Conservation (phyloP, 64 coral and sea anemone genomes). For the Stylophora pistillata region DNA sequence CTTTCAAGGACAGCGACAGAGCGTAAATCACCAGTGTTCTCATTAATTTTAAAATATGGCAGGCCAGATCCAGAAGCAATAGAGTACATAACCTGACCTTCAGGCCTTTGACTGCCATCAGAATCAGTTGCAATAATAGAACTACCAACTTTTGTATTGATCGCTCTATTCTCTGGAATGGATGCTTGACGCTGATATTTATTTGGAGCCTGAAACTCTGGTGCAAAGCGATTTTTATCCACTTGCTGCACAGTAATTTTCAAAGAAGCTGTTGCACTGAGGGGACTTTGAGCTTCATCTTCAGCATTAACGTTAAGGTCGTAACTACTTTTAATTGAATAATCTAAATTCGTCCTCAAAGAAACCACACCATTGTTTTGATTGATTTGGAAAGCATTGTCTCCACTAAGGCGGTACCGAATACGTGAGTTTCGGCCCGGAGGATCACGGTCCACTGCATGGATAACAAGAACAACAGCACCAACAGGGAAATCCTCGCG, state of each 20-base stretch:
- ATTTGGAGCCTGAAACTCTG: slow-evolving; percentile 42
- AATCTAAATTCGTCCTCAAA: slow-evolving; percentile 43
- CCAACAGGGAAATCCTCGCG: slow-evolving; percentile 80
- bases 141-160: not conserved
- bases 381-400: slow-evolving; percentile 57
- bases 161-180: slow-evolving; percentile 24
- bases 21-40: slow-evolving; percentile 50
- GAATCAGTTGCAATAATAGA: slow-evolving; percentile 55
- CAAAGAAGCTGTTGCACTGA: slow-evolving; percentile 44
- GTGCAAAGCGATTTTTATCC: slow-evolving; percentile 70
- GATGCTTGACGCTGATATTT: slow-evolving; percentile 20
- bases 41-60: slow-evolving; percentile 71
- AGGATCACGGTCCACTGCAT: slow-evolving; percentile 72
- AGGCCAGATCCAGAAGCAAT: slow-evolving; percentile 75
- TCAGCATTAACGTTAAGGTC: slow-evolving; percentile 52
- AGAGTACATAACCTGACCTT: slow-evolving; percentile 72
- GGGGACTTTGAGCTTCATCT: slow-evolving; percentile 26
- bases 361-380: slow-evolving; percentile 65
- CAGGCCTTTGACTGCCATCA: slow-evolving; percentile 37
- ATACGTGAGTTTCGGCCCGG: slow-evolving; percentile 55
- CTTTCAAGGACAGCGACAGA: slow-evolving; percentile 58
- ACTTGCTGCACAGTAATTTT: slow-evolving; percentile 77
- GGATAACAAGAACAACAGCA: slow-evolving; percentile 69
- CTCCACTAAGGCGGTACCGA: slow-evolving; percentile 40
- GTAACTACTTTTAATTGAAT: slow-evolving; percentile 23